A percentile compares a stretch with the other conserved stretches of the same genome.
Evolutionary conservation across 2,113 vertebrate genomes (phyloP).

Genomic region (cat (Felis catus)): F.catus_Fca126_mat1.0 CM031417.1:136954501-136955000

Average conservation of each 20-base stretch:
- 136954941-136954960: too few relatives aligned
- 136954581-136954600: not conserved
- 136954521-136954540: not conserved
- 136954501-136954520: not conserved
- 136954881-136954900: conserved; percentile 84
- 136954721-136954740: not conserved
- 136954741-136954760: not conserved
- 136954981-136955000: too few relatives aligned
- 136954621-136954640: not conserved
- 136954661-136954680: not conserved
- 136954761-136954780: not conserved
- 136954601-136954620: not conserved
- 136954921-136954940: conserved; percentile 89
- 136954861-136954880: conserved; percentile 89
- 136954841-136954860: conserved; percentile 73
- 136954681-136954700: not conserved
- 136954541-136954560: not conserved
- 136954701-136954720: not conserved
- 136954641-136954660: not conserved
- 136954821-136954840: conserved; percentile 90
- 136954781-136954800: not conserved
- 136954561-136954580: not conserved
- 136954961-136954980: too few relatives aligned
- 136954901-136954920: conserved; percentile 90
- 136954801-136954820: not conserved